These are phyloP conservation scores for Pteria penguin DNA, from an alignment of 2,888 invertebrate genomes.

Conservation along the genomic window DNA sequence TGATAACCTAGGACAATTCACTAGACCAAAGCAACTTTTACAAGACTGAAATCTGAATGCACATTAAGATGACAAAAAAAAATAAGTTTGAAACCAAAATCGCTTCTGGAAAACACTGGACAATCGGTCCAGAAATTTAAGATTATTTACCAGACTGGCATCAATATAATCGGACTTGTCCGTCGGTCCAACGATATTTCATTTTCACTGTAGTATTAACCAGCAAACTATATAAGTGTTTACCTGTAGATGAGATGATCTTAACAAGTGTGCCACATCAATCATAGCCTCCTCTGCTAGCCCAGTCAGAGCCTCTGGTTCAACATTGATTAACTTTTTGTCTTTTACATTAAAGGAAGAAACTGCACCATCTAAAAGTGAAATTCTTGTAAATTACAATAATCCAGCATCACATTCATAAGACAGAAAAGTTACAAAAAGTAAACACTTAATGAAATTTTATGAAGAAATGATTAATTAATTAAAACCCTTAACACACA, in stretches of 20 bases:
- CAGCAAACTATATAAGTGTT: background rate
- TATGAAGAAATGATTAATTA: background rate
- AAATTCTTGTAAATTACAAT: too few species aligned
- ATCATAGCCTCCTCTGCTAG: constrained; percentile 79
- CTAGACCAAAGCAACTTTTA: too few species aligned
- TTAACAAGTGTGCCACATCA: constrained; percentile 78
- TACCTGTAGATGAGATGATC: constrained; percentile 79
- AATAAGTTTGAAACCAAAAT: background rate
- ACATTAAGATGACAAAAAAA: background rate
- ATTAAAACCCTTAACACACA: background rate
- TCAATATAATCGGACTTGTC: too few species aligned
- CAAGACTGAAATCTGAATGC: too few species aligned
- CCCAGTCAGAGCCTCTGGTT: constrained; percentile 77
- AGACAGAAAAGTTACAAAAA: too few species aligned
- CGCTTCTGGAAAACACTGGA: too few species aligned
- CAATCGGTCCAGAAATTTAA: too few species aligned
- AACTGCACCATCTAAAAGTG: constrained; percentile 77
- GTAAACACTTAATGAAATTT: background rate
- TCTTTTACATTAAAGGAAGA: constrained; percentile 76
- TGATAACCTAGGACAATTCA: too few species aligned
- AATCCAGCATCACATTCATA: too few species aligned
- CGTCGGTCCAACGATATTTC: background rate
- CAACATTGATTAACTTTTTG: constrained; percentile 73
- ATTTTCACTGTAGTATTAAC: background rate
- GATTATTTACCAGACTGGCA: too few species aligned